Base-by-base conservation (phyloP, 1,140 invertebrate species). In the Sinella curviseta region DNA sequence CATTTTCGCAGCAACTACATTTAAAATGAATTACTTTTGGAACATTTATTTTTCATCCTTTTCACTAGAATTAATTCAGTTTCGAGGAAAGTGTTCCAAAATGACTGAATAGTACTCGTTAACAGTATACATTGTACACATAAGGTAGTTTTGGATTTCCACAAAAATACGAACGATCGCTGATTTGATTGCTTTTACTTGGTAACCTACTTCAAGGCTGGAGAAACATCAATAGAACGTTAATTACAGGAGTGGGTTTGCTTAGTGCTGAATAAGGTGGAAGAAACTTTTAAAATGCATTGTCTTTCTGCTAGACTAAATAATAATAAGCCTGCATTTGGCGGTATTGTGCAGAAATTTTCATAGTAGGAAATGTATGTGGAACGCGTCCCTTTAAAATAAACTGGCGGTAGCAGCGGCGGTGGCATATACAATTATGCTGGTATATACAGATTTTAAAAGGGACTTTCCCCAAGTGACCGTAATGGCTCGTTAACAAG, bases 401-500 rank as follows among this genome's bases (percentile, higher is more conserved):
- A 48, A 48, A 48, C 8, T 48, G 39, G 39, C 20, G 39, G 39
- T 48, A 20, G 39, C 8, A 12, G 20, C 39, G 20, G 39, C 39
- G n/a, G n/a, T 20, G 39, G 39, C 20, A 48, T 48, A 48, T 48
- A 48, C 8, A 12, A 20, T 48, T 48, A 48, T 48, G 39, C 39
- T 48, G 20, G 20, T 20, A 20, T 48, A 48, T n/a, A 60, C 12
- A 26, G 57, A 14, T 17, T 60, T 60, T 60, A 60, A 60, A 48
- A 20, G 20, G 39, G 39, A 60, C 57, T 60, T 26, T 60, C 57
- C 57, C 57, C 57, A 60, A 60, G 57, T 60, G 57, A 60, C 57
- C 57, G 57, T 60, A 60, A 60, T 60, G 57, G 57, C 57, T 60
- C 57, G 57, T 60, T 60, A 60, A 60, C 57, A 60, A 60, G 57